Base-by-base conservation (phyloP, 1,140 invertebrate genomes). In the Meloidogyne hapla region DNA sequence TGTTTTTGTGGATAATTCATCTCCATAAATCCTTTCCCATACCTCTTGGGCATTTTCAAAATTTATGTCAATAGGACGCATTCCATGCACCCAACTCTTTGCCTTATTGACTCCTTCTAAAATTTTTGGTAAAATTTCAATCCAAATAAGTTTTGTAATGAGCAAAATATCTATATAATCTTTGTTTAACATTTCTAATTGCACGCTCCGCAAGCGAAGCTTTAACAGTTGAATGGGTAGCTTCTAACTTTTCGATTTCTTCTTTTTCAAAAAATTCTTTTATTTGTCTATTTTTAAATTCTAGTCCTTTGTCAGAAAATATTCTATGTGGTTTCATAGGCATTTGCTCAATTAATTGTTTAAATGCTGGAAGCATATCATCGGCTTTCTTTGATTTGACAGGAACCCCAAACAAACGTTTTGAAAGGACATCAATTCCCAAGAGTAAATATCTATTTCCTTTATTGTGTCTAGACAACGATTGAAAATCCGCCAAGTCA, bases 161-260 rank as follows among this genome's bases (percentile, higher is more conserved):
- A 12, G 80, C 82, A 69, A 80, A 80, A 40, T 74, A 79, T 15
- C 77, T 40, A 63, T 76, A 76, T 21, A 80, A 13, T n/a, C 80
- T n/a, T 38, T 42, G 26, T 63, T 80, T 80, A n/a, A 83, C 12
- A 18, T 74, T 79, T 56, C 81, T n/a, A 15, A 83, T 81, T 15
- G 48, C 42, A 3, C 79, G 61, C 61, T 80, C 79, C 2, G 81
- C 79, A 33, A 83, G 18, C 2, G 77, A 62, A 8, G 80, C 80
- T 10, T 80, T 77, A 8, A 80, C 64, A 21, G 12, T 45, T 2
- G 64, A 33, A 23, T 75, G 21, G 1, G 61, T 45, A 12, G 62
- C 38, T 9, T 28, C 42, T 13, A n/a, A 21, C 15, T 71, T 56
- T 1, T 38, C 18, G 18, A 80, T 80, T 15, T 80, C 76, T 18